A percentile compares a stretch with the other conserved stretches of the same genome.
These are phyloP conservation scores for Caenorhabditis wallacei DNA, from an alignment of 2,888 invertebrate genomes.

Conservation along the genomic window DNA sequence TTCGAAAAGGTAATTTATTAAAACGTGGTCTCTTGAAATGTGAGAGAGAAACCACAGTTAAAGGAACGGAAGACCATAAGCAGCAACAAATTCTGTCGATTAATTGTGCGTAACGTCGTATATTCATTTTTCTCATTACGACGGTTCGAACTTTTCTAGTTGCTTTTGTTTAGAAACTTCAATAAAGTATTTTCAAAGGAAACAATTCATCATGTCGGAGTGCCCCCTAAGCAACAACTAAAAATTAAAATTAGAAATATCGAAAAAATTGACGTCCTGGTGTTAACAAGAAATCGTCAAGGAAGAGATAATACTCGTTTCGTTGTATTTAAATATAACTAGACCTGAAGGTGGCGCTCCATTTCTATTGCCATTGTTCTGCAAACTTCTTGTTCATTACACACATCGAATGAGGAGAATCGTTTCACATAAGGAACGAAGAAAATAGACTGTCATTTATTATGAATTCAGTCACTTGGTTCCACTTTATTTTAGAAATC, in stretches of 20 bases:
- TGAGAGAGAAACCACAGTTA: no score
- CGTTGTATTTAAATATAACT: slow-evolving; percentile 59
- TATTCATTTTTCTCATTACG: neutral
- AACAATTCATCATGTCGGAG: slow-evolving; percentile 5
- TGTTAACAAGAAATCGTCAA: neutral
- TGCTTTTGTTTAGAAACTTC: neutral
- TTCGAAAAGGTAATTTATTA: neutral
- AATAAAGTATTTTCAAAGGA: no score
- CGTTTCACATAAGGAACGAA: slow-evolving; percentile 3
- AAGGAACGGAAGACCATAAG: no score
- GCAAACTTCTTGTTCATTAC: slow-evolving; percentile 64
- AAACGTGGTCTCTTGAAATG: no score
- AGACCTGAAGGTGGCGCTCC: slow-evolving; percentile 70
- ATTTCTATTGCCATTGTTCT: slow-evolving; percentile 72
- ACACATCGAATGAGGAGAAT: slow-evolving; percentile 25
- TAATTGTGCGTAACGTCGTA: neutral
- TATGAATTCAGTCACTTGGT: slow-evolving; percentile 3
- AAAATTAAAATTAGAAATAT: neutral
- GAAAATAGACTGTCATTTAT: slow-evolving; percentile 8
- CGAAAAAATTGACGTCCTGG: neutral
- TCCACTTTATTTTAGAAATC: neutral
- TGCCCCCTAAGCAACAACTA: slow-evolving; percentile 13
- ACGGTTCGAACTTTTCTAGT: neutral
- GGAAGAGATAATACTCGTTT: slow-evolving; percentile 14
- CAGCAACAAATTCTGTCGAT: no score